Evolutionary conservation across 2,797 vertebrate species (phyloP), one percentile per base, ranked within the genome.

Genomic region (Lepilemur ruficaudatus): DNA sequence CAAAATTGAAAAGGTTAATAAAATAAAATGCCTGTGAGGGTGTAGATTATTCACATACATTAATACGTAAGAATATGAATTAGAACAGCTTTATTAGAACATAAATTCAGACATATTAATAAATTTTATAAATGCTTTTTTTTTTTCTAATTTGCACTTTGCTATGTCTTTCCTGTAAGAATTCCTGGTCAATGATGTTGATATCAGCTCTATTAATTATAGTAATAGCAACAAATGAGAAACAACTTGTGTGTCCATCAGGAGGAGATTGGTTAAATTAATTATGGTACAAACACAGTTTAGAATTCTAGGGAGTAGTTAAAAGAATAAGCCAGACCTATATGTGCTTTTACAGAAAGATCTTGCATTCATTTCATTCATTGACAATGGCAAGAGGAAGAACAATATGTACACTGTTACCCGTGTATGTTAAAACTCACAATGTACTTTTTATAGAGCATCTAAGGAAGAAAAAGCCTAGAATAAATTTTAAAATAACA

Each of bases 1-100:
- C 76, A 92, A 95, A 96, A 88, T 95, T 84, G 80, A 55, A 81
- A 91, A 89, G 17, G n/a, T 61, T 91, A 69, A 79, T 90, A 85
- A 84, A 96, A 91, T 81, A 88, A 95, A 95, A 97, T 87, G 32
- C 4, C 41, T 38, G 9, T 85, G 63, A 67, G 9, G 41, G 17
- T 84, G 4, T 83, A 81, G 18, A 86, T 70, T 83, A 87, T 72
- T 85, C 43, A 61, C 35, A 84, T 35, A 61, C 8, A 72, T 92
- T 90, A 82, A 30, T 57, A 89, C 59, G 50, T 38, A 72, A 87
- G 57, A 92, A 38, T 93, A 84, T 80, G 35, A 94, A 65, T 94
- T 90, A 69, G 28, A n/a, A 50, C 3, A 93, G 18, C 9, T 89
- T 72, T 50, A 61, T 84, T 84, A 65, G 32, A 95, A 93, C 22